Base-by-base conservation (phyloP, 2,888 invertebrate species). In the Macropis europaea region DNA sequence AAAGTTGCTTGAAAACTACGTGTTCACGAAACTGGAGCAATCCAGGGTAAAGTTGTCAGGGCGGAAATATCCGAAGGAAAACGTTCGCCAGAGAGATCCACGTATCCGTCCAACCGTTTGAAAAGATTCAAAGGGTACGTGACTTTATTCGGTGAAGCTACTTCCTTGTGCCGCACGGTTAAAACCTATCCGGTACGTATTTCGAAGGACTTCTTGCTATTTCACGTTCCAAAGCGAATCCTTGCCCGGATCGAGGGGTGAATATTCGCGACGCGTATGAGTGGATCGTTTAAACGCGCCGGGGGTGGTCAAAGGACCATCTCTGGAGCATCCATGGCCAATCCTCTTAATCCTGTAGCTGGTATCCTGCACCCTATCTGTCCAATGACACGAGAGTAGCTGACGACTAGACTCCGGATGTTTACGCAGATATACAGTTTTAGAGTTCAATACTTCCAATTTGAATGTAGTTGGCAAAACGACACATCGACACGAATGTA, bases 41-140 rank as follows among this genome's bases (percentile, higher is more conserved):
- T 68, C 73, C 56, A 9, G 63, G 56, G 59, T 60, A 34, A 68
- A 73, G 59, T 48, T 73, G 73, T 47, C 56, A 63, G 56, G 63
- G 59, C 60, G 73, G 74, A 75, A 73, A 73, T 75, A 73, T 68
- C 73, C 68, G 38, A 52, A 38, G 42, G 50, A 13, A 54, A 43
- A 34, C 40, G 40, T 22, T 13, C 30, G 40, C 13, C 40, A 36
- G 30, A 32, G 43, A 61, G 61, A 57, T 57, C 47, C 17, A 13
- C 42, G 32, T 43, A 63, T 62, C 53, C 40, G 67, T 24, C 24
- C 34, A 24, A 54, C 60, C 47, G 17, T 62, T 48, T 56, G 45
- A 63, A 63, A 63, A 67, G 72, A 59, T 74, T 60, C 62, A 67
- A 60, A 67, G 52, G n/a, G 63, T 70, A 56, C 64, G 60, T 50